phyloP scores from a whole-genome alignment of 1,140 invertebrate species.

The Apolygus lucorum region DNA sequence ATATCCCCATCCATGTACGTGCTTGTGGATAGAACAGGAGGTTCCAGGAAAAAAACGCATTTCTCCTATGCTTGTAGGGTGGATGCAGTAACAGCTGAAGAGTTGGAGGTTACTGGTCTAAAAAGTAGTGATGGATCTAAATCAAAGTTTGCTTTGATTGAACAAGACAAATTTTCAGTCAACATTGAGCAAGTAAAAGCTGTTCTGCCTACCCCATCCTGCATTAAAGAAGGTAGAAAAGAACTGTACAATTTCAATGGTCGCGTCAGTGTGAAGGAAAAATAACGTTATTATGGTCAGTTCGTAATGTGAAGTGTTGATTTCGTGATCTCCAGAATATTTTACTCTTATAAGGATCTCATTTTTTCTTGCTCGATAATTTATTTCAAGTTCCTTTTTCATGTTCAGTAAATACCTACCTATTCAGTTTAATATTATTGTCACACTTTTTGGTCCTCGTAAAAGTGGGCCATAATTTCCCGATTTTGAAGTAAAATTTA shows the following conservation, averaged over 20 bases:
- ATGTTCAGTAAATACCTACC: neutral
- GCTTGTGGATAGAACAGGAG: slow-evolving; percentile 11
- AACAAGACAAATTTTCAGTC: neutral
- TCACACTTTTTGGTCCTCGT: neutral
- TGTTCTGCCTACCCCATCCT: neutral
- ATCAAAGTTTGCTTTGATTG: neutral
- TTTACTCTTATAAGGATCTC: neutral
- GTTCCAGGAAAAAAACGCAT: slow-evolving; percentile 13
- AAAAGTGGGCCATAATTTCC: too few relatives aligned
- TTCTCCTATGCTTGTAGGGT: neutral
- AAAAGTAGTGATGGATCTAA: neutral
- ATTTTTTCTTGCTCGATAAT: neutral
- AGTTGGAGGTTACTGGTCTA: neutral
- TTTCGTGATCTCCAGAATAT: neutral
- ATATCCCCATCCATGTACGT: slow-evolving; percentile 15
- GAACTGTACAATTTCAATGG: neutral
- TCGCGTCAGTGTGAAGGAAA: neutral
- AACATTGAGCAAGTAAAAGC: neutral
- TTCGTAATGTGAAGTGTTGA: neutral
- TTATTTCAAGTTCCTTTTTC: neutral
- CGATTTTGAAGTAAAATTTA: too few relatives aligned
- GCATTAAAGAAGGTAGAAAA: neutral
- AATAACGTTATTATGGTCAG: neutral
- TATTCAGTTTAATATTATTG: neutral
- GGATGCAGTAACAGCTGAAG: neutral